phyloP scores from a whole-genome alignment of 2,888 invertebrate genomes.

The Subacronicta megacephala region DNA sequence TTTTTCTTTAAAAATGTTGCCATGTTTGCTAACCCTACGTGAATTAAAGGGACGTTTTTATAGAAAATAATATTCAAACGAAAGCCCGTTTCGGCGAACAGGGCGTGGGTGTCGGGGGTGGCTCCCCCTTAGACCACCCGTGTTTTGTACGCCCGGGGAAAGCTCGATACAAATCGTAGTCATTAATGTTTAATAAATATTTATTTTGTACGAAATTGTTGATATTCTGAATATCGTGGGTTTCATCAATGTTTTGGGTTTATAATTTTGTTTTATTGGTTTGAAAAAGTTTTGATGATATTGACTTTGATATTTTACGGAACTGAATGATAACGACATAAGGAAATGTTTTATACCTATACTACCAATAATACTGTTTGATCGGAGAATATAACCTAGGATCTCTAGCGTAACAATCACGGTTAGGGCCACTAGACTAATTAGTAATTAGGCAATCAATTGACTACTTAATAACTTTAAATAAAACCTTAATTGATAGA shows the following conservation, averaged over 20 bases:
- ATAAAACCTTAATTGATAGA: too few relatives aligned
- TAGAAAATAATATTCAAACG: conserved; percentile 61
- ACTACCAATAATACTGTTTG: too few relatives aligned
- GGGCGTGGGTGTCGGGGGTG: conserved; percentile 27
- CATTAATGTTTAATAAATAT: conserved; percentile 73
- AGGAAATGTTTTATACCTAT: too few relatives aligned
- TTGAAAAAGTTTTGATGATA: conserved; percentile 8
- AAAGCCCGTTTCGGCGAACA: conserved; percentile 49
- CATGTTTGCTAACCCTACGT: conserved; percentile 46
- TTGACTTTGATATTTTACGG: too few relatives aligned
- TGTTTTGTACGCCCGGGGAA: conserved; percentile 50
- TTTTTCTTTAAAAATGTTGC: neutral
- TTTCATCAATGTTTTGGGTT: conserved; percentile 45
- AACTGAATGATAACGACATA: too few relatives aligned
- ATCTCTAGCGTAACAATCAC: too few relatives aligned
- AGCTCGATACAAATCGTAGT: conserved; percentile 66
- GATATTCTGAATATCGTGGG: conserved; percentile 49
- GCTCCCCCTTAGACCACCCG: conserved; percentile 15
- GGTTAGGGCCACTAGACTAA: too few relatives aligned
- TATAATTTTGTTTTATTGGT: conserved; percentile 33
- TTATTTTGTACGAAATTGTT: conserved; percentile 65
- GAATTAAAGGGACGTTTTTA: conserved; percentile 59
- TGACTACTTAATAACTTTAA: too few relatives aligned
- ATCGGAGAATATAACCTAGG: too few relatives aligned
- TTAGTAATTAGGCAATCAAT: too few relatives aligned